Percentiles rank a stretch among this genome's conserved stretches.
Evolutionary conservation across 92 coral and sea anemone genomes (phyloP).

Genomic region (Hydrozoanthus gracilis): DNA sequence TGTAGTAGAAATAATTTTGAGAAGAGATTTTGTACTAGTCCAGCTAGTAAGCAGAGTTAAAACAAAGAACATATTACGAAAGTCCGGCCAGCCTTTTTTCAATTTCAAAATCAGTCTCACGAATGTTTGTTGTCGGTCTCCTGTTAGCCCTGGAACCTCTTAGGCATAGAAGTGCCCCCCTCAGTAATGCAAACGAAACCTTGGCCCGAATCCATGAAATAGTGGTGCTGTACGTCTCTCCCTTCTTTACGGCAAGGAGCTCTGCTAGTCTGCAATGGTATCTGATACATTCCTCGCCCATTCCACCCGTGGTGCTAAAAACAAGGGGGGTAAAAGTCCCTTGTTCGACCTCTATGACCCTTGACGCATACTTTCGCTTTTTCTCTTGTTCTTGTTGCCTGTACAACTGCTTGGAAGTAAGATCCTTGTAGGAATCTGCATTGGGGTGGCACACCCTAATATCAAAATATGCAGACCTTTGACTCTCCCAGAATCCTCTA

Average conservation of each 20-base stretch:
- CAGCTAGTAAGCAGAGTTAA: too few species aligned
- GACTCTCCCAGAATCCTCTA: slow-evolving; percentile 37
- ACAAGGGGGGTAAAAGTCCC: slow-evolving; percentile 57
- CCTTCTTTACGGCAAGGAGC: slow-evolving; percentile 52
- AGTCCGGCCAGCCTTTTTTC: too few species aligned
- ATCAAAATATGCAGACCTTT: slow-evolving; percentile 40
- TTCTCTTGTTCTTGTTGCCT: slow-evolving; percentile 52
- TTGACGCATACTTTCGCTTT: slow-evolving; percentile 42
- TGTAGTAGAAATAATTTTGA: too few species aligned
- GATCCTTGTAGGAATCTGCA: slow-evolving; percentile 19
- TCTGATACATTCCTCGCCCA: slow-evolving; percentile 51
- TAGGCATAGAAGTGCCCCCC: background rate
- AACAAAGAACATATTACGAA: too few species aligned
- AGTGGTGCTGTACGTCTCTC: slow-evolving; percentile 50
- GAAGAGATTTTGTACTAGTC: too few species aligned
- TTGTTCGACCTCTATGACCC: slow-evolving; percentile 54
- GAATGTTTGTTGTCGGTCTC: too few species aligned
- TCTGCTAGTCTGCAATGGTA: slow-evolving; percentile 48
- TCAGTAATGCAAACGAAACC: slow-evolving; percentile 36
- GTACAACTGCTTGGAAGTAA: slow-evolving; percentile 47
- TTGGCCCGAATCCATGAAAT: slow-evolving; percentile 40
- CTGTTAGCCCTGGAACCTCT: background rate
- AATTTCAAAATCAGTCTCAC: too few species aligned
- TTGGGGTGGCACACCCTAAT: slow-evolving; percentile 39
- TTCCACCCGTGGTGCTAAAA: slow-evolving; percentile 53